Conservation (phyloP, 2,797 vertebrate genomes). For the Semaprochilodus insignis region DNA sequence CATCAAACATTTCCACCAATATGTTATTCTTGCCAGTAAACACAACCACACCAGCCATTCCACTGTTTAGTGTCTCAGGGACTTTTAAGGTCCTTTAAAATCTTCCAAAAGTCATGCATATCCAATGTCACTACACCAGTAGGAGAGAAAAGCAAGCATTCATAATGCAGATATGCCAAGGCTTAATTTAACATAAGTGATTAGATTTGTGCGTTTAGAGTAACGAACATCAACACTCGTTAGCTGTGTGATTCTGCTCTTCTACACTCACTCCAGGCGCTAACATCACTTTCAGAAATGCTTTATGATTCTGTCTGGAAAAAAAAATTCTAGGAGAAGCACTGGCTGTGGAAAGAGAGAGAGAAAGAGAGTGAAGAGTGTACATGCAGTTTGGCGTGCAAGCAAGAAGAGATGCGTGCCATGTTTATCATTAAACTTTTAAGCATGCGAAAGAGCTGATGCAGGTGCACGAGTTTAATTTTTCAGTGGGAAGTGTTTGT, state of each 20-base stretch:
- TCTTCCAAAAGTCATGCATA: constrained; percentile 6
- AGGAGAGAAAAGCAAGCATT: constrained; percentile 55
- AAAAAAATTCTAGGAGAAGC: background rate
- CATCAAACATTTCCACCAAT: constrained; percentile 43
- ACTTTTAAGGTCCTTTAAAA: constrained; percentile 33
- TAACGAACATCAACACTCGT: constrained; percentile 71
- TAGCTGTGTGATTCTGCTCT: constrained; percentile 55
- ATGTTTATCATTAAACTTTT: constrained; percentile 25
- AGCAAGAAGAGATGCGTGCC: constrained; percentile 6
- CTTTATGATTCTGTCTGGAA: constrained; percentile 20
- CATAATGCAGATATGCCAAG: constrained; percentile 66
- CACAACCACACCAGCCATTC: constrained; percentile 22
- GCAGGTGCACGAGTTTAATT: constrained; percentile 26
- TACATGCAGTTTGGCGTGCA: background rate
- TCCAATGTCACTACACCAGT: constrained; percentile 39
- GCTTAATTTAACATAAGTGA: constrained; percentile 74
- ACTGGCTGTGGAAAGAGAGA: background rate
- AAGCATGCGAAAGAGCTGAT: constrained; percentile 17
- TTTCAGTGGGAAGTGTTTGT: constrained; percentile 23
- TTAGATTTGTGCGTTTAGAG: constrained; percentile 74
- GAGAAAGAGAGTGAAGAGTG: background rate
- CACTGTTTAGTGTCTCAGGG: constrained; percentile 26
- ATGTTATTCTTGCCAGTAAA: constrained; percentile 34
- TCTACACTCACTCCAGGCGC: constrained; percentile 33
- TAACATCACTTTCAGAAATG: constrained; percentile 37